Conservation (phyloP, 2,888 invertebrate species). For the Chalcis sispes region DNA sequence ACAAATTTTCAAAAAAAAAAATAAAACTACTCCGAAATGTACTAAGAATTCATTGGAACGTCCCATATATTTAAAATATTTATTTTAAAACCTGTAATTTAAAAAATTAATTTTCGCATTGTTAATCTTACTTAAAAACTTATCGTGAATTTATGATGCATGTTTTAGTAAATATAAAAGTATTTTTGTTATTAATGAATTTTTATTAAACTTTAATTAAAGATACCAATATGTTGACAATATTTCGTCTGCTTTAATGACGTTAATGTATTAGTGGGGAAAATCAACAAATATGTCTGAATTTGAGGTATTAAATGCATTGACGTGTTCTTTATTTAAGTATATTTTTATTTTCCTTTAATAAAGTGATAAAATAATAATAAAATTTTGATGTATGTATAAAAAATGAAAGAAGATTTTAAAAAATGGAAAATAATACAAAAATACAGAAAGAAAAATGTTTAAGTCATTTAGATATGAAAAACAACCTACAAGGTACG, state of each 20-base stretch:
- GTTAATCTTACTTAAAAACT: too few relatives aligned
- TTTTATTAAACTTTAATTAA: too few relatives aligned
- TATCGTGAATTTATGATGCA: too few relatives aligned
- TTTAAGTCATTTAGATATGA: conserved; percentile 16
- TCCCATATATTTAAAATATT: too few relatives aligned
- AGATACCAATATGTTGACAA: too few relatives aligned
- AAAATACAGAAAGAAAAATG: conserved; percentile 29
- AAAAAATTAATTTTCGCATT: too few relatives aligned
- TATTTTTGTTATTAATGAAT: too few relatives aligned
- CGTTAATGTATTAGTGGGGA: conserved; percentile 11
- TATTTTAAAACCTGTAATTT: too few relatives aligned
- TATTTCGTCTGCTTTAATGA: conserved; percentile 15
- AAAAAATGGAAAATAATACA: conserved; percentile 44
- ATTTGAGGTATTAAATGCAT: neutral
- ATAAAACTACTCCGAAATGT: too few relatives aligned
- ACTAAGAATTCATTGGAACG: too few relatives aligned
- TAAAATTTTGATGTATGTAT: neutral
- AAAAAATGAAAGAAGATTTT: neutral
- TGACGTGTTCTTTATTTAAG: conserved; percentile 45
- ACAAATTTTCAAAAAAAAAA: too few relatives aligned
- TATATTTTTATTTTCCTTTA: neutral
- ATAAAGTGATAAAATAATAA: conserved; percentile 10
- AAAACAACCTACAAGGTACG: conserved; percentile 51
- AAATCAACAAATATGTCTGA: conserved; percentile 45
- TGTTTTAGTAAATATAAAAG: too few relatives aligned